Evolutionary conservation across 2,797 vertebrate species (phyloP).

Genomic region (Pygocentrus nattereri): DNA sequence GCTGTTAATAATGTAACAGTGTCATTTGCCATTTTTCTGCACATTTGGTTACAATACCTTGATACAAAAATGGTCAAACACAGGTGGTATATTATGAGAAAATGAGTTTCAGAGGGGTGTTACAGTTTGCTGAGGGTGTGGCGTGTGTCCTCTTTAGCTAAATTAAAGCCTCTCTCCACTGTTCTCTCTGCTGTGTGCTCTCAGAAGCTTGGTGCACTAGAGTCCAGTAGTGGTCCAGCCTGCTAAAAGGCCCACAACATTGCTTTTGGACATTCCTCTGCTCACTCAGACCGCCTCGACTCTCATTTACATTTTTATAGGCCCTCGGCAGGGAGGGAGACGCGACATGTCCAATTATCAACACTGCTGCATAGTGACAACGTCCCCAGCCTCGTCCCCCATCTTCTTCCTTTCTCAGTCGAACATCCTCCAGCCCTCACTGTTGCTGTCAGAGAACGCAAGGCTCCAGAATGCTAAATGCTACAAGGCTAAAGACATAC

Average conservation of each 20-base stretch:
- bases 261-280: slow-evolving; percentile 38
- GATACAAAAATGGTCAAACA: neutral
- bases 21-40: neutral
- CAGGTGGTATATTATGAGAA: neutral
- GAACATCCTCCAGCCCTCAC: slow-evolving; percentile 24
- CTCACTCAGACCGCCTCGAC: slow-evolving; percentile 19
- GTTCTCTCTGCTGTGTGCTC: neutral
- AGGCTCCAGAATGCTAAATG: neutral
- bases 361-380: slow-evolving; percentile 70
- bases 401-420: slow-evolving; percentile 31
- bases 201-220: neutral
- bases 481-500: slow-evolving; percentile 30
- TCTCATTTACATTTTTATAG: slow-evolving; percentile 85
- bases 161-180: neutral
- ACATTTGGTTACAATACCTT: neutral
- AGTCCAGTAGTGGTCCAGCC: neutral
- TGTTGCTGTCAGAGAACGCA: slow-evolving; percentile 35
- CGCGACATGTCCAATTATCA: slow-evolving; percentile 79
- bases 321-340: slow-evolving; percentile 66
- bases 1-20: too few species aligned
- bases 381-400: slow-evolving; percentile 59
- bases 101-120: neutral
- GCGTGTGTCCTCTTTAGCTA: neutral
- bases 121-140: neutral
- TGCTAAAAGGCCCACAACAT: slow-evolving; percentile 10